phyloP scores from a whole-genome alignment of 2,113 vertebrate species.

The Myrmecophaga tridactyla region DNA sequence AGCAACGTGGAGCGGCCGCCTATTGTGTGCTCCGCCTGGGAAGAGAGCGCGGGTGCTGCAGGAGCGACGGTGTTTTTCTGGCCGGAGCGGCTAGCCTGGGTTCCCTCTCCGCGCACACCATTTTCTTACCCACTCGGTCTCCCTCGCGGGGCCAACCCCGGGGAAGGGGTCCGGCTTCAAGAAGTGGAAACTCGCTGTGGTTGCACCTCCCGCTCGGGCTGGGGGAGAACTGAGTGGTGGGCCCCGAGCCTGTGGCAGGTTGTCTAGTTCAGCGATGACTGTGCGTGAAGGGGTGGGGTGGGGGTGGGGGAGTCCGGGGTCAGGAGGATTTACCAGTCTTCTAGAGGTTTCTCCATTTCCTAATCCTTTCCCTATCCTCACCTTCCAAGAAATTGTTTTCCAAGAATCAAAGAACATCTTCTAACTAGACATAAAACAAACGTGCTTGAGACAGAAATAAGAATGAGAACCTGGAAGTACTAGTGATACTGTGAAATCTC shows the following conservation, averaged over 20 bases:
- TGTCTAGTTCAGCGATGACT: background rate
- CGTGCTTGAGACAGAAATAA: constrained; percentile 45
- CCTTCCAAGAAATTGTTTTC: constrained; percentile 49
- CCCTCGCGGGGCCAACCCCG: background rate
- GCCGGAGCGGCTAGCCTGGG: background rate
- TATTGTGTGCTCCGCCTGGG: constrained; percentile 51
- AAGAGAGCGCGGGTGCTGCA: background rate
- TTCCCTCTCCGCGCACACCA: background rate
- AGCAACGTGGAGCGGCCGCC: background rate
- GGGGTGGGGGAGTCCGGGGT: background rate
- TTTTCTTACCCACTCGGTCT: background rate
- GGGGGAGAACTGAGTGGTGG: background rate
- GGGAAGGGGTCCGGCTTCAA: background rate
- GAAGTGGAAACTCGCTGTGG: background rate
- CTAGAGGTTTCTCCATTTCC: background rate
- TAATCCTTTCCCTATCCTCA: background rate
- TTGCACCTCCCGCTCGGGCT: background rate
- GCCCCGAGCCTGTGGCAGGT: background rate
- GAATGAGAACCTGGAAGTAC: background rate
- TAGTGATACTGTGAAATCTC: background rate
- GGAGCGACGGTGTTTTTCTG: background rate
- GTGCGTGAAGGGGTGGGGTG: background rate
- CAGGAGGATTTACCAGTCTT: background rate
- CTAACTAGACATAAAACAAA: constrained; percentile 20
- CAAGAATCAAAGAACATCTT: constrained; percentile 42